A percentile compares a stretch with the other conserved stretches of the same genome.
Conservation (phyloP, 2,888 invertebrate species). For the Oithona nana region DNA sequence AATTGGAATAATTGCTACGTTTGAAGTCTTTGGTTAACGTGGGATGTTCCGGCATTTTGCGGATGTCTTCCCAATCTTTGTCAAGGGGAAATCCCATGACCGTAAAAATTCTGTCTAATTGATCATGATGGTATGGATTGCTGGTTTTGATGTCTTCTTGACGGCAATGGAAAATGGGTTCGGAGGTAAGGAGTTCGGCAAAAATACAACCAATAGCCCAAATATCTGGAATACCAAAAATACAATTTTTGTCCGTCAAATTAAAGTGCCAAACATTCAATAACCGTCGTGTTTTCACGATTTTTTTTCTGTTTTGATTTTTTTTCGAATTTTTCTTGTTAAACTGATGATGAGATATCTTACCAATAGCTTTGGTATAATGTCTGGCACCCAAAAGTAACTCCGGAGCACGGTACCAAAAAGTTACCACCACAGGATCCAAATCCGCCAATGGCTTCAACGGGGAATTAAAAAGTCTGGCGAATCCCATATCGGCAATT, state of each 20-base stretch:
- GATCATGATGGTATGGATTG: conserved; percentile 98
- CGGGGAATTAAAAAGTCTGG: conserved; percentile 89
- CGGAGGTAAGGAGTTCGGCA: conserved; percentile 92
- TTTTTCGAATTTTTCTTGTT: no score
- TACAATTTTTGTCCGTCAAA: no score
- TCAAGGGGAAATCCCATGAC: conserved; percentile 97
- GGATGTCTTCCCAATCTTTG: conserved; percentile 96
- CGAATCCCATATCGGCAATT: conserved; percentile 99
- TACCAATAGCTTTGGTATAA: conserved; percentile 94
- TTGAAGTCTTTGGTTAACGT: conserved; percentile 91
- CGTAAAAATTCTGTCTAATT: conserved; percentile 89
- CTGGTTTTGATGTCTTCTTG: conserved; percentile 99
- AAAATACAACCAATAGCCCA: conserved; percentile 99
- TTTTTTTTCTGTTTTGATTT: no score
- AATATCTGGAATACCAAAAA: no score
- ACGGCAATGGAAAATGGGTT: conserved; percentile 96
- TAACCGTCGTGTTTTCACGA: no score
- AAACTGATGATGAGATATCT: no score
- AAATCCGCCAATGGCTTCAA: conserved; percentile 90
- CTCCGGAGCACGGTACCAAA: conserved; percentile 98
- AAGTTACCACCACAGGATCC: conserved; percentile 97
- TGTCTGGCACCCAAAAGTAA: conserved; percentile 78
- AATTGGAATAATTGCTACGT: conserved; percentile 38
- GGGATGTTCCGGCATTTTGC: conserved; percentile 96
- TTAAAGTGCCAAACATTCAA: no score